A percentile compares a stretch with the other conserved stretches of the same genome.
Evolutionary conservation across 2,888 invertebrate genomes (phyloP).

Genomic region (Agapostemon virescens): DNA sequence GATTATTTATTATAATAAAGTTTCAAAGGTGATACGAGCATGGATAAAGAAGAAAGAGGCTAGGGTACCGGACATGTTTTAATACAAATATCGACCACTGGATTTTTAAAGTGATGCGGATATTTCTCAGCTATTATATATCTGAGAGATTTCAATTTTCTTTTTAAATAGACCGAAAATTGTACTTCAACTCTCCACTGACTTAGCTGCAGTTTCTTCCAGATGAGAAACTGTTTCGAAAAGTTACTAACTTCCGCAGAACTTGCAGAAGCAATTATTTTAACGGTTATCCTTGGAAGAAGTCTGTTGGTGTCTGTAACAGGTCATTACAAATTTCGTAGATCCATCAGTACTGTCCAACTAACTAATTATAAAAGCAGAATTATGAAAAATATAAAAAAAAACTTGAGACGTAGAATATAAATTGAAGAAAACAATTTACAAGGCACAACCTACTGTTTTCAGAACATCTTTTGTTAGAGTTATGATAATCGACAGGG

Average conservation of each 20-base stretch:
- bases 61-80: too few species aligned
- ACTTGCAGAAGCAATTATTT: constrained; percentile 1
- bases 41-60: neutral
- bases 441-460: too few species aligned
- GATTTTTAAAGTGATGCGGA: neutral
- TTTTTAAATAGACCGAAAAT: neutral
- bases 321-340: neutral
- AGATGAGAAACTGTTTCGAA: constrained; percentile 2
- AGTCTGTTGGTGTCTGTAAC: neutral
- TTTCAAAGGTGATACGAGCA: neutral
- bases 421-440: neutral
- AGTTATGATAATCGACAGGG: too few species aligned
- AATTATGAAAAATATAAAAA: neutral
- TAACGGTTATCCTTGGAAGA: neutral
- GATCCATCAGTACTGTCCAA: neutral
- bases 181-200: neutral
- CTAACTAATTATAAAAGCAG: neutral
- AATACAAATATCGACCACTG: neutral
- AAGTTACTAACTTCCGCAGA: neutral
- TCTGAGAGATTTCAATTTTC: neutral
- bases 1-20: neutral
- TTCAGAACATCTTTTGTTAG: too few species aligned
- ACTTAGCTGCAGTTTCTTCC: neutral
- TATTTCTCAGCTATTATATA: neutral
- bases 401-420: neutral